phyloP scores from a whole-genome alignment of 2,888 invertebrate genomes.

The Lymantria dispar region DNA sequence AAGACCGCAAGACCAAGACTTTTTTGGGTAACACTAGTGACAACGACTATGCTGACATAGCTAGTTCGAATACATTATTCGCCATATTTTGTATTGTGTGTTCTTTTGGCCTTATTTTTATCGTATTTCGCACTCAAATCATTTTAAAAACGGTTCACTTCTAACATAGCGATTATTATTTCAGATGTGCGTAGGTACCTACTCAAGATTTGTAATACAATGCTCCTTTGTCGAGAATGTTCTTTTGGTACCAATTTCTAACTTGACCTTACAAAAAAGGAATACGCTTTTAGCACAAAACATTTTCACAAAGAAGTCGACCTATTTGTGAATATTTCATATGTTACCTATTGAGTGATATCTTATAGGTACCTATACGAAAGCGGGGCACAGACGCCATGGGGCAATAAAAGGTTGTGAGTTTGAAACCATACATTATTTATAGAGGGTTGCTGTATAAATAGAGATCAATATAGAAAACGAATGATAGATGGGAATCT shows the following conservation, averaged over 20 bases:
- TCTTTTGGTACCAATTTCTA: background rate
- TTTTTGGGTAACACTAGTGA: too few relatives aligned
- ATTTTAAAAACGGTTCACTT: too few relatives aligned
- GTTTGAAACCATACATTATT: constrained; percentile 47
- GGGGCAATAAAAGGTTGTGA: constrained; percentile 40
- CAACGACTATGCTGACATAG: too few relatives aligned
- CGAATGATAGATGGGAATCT: background rate
- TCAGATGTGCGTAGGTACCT: background rate
- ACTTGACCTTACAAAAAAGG: background rate
- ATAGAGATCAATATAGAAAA: constrained; percentile 47
- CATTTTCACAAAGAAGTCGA: constrained; percentile 2
- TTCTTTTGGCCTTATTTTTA: too few relatives aligned
- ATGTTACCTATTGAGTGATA: constrained; percentile 15
- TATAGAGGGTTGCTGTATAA: constrained; percentile 42
- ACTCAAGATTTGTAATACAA: background rate
- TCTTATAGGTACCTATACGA: constrained; percentile 17
- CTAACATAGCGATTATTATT: too few relatives aligned
- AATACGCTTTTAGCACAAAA: background rate
- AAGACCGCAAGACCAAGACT: too few relatives aligned
- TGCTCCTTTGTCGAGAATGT: background rate
- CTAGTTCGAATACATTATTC: too few relatives aligned
- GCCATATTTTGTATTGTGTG: too few relatives aligned
- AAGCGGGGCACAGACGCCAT: constrained; percentile 12
- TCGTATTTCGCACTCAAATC: too few relatives aligned
- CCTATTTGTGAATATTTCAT: constrained; percentile 19